phyloP scores from a whole-genome alignment of 2,113 vertebrate species.

The Gavialis gangeticus region DNA sequence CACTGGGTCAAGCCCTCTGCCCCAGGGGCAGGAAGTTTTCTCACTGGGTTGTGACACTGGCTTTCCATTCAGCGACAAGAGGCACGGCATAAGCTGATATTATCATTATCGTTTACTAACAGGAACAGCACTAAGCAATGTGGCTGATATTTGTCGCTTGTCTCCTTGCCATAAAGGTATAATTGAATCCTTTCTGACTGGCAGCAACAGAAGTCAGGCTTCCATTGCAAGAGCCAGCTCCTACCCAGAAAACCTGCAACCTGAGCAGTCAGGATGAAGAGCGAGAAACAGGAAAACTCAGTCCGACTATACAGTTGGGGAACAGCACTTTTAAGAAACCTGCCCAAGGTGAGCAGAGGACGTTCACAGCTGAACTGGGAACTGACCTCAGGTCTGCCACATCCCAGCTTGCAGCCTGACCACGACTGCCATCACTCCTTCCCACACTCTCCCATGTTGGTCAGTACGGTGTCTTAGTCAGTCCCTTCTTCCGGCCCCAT shows the following conservation, averaged over 20 bases:
- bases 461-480: background rate
- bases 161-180: background rate
- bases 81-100: too few species aligned
- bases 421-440: background rate
- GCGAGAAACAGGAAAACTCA: background rate
- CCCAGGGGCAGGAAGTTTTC: too few species aligned
- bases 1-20: too few species aligned
- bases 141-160: background rate
- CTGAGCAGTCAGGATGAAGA: background rate
- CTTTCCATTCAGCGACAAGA: too few species aligned
- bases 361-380: background rate
- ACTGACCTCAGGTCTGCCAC: background rate
- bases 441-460: background rate
- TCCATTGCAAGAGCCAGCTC: accelerated
- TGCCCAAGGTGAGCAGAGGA: background rate
- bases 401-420: background rate
- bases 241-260: background rate
- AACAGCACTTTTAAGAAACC: background rate
- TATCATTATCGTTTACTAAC: background rate
- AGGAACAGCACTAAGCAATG: background rate
- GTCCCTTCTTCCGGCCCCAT: background rate
- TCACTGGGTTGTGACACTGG: too few species aligned
- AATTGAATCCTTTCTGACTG: background rate
- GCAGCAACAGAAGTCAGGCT: constrained; percentile 15
- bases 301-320: background rate